Percentiles rank a stretch among this genome's conserved stretches.
Evolutionary conservation across 2,113 vertebrate species (phyloP).

Genomic region (Antennarius striatus): DNA sequence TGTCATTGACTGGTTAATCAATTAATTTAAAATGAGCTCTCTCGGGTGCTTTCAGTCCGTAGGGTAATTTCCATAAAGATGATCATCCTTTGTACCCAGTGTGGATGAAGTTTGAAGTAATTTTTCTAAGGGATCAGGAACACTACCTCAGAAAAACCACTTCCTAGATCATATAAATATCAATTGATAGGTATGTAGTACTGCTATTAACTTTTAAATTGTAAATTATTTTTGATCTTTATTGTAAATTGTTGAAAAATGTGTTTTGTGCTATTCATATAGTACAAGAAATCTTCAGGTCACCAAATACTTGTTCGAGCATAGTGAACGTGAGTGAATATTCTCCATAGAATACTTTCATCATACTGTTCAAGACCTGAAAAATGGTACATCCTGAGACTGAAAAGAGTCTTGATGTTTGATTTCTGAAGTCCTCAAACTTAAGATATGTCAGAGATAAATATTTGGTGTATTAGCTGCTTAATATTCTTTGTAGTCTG

Average conservation of each 20-base stretch:
- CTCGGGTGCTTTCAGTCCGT: not conserved
- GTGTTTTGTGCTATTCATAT: conserved; percentile 3
- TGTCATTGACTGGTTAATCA: conserved; percentile 1
- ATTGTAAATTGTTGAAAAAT: not conserved
- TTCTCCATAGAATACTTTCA: not conserved
- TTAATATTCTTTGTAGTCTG: too few relatives aligned
- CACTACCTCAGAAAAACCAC: conserved; percentile 72
- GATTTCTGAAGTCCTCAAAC: not conserved
- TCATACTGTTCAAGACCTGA: conserved; percentile 89
- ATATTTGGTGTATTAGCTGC: too few relatives aligned
- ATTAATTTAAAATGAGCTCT: not conserved
- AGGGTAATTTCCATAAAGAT: not conserved
- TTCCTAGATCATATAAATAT: conserved; percentile 42
- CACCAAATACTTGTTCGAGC: conserved; percentile 50
- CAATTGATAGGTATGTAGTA: not conserved
- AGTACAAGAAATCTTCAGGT: conserved; percentile 80
- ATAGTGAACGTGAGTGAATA: too few relatives aligned
- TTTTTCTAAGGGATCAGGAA: conserved; percentile 70
- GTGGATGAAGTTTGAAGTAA: conserved; percentile 59
- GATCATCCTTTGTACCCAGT: conserved; percentile 61
- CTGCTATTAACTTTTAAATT: not conserved
- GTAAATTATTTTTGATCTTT: not conserved
- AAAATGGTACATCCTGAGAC: conserved; percentile 86
- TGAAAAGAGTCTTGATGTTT: not conserved
- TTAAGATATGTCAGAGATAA: too few relatives aligned